These are phyloP conservation scores for Condylura cristata DNA, from an alignment of 2,113 vertebrate species.

Conservation along the genomic window DNA sequence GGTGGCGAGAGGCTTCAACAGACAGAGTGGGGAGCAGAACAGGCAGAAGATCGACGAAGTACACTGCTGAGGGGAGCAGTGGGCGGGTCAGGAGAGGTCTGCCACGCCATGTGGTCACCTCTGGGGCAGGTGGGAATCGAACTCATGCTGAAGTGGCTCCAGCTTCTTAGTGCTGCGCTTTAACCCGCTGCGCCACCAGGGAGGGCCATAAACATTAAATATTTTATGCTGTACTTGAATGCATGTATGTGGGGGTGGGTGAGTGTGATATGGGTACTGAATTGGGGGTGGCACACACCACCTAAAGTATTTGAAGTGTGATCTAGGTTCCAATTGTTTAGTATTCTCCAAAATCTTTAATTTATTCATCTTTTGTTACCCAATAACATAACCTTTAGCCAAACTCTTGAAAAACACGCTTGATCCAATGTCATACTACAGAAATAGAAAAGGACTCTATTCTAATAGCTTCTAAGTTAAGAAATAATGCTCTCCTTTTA, in stretches of 20 bases:
- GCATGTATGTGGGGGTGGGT: background rate
- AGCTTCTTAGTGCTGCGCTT: no score
- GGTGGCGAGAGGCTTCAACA: no score
- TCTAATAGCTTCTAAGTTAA: background rate
- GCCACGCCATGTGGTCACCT: no score
- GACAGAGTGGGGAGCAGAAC: no score
- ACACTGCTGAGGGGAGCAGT: no score
- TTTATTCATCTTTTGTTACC: background rate
- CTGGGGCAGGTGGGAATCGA: no score
- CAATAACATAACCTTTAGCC: background rate
- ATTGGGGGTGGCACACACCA: background rate
- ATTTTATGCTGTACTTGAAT: background rate
- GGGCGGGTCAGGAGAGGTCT: no score
- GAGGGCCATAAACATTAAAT: background rate
- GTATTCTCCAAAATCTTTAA: background rate
- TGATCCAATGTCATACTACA: background rate
- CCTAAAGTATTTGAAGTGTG: background rate
- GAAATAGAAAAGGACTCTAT: background rate
- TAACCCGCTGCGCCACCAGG: no score
- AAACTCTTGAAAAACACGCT: background rate
- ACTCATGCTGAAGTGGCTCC: no score
- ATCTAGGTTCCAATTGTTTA: background rate
- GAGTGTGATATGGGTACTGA: background rate
- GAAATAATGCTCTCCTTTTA: conserved; percentile 12
- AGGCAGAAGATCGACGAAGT: no score